Evolutionary conservation across 2,113 vertebrate genomes (phyloP).

Genomic region (Morone chrysops): DNA sequence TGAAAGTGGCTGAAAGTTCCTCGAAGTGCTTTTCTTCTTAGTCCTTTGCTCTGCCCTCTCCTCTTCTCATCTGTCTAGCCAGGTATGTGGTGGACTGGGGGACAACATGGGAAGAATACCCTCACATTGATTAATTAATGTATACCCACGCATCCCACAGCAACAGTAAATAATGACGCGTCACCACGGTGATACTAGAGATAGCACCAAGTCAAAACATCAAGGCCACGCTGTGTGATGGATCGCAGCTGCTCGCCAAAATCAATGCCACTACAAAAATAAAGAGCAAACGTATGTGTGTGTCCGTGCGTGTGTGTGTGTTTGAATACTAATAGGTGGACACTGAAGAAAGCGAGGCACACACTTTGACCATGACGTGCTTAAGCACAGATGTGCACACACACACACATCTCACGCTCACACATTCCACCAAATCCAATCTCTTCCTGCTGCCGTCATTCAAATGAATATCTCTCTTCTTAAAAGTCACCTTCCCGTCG

Average conservation of each 20-base stretch:
- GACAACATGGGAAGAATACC: conserved; percentile 65
- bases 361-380: conserved; percentile 8
- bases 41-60: conserved; percentile 33
- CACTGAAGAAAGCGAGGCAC: conserved; percentile 12
- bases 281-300: conserved; percentile 23
- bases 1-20: no score
- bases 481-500: conserved; percentile 76
- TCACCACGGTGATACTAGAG: conserved; percentile 70
- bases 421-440: conserved; percentile 2
- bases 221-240: conserved; percentile 75
- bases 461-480: conserved; percentile 44
- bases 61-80: conserved; percentile 52
- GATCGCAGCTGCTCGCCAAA: conserved; percentile 72
- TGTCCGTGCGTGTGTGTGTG: not conserved
- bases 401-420: not conserved
- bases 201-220: conserved; percentile 79
- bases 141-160: conserved; percentile 63
- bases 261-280: conserved; percentile 75
- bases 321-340: conserved; percentile 32
- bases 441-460: conserved; percentile 34
- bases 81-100: conserved; percentile 34
- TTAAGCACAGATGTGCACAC: not conserved
- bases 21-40: not conserved
- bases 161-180: conserved; percentile 80
- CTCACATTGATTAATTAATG: conserved; percentile 81